These are phyloP conservation scores for Paralichthys olivaceus DNA, from an alignment of 2,113 vertebrate genomes.

Conservation along the genomic window DNA sequence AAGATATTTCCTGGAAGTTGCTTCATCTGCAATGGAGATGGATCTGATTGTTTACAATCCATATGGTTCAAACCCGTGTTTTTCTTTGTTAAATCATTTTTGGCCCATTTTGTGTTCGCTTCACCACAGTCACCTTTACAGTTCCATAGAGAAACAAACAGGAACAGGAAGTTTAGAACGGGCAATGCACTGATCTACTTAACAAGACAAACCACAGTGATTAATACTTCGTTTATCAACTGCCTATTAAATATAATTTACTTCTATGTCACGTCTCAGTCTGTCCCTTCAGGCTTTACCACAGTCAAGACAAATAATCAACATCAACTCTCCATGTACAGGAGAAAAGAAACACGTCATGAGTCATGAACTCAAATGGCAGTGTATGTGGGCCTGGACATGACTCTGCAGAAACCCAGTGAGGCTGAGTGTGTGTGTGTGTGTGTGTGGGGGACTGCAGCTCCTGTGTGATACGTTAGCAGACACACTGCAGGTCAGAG, in stretches of 20 bases:
- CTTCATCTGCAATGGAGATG: no score
- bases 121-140: no score
- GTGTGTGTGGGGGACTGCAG: conserved; percentile 41
- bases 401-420: conserved; percentile 21
- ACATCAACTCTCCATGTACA: neutral
- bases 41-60: no score
- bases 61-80: no score
- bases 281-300: neutral
- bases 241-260: neutral
- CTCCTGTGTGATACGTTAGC: neutral
- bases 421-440: neutral
- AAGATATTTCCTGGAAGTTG: no score
- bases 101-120: no score
- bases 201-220: neutral
- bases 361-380: neutral
- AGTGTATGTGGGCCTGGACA: neutral
- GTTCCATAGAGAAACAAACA: no score
- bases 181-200: no score
- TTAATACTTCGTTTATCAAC: neutral
- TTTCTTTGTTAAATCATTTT: no score
- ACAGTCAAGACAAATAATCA: neutral
- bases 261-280: neutral
- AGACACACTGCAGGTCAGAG: conserved; percentile 32
- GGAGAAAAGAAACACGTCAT: neutral
- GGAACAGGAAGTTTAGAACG: no score